These are phyloP conservation scores for Spheniscus humboldti DNA, from an alignment of 2,797 vertebrate genomes.

Conservation along the genomic window DNA sequence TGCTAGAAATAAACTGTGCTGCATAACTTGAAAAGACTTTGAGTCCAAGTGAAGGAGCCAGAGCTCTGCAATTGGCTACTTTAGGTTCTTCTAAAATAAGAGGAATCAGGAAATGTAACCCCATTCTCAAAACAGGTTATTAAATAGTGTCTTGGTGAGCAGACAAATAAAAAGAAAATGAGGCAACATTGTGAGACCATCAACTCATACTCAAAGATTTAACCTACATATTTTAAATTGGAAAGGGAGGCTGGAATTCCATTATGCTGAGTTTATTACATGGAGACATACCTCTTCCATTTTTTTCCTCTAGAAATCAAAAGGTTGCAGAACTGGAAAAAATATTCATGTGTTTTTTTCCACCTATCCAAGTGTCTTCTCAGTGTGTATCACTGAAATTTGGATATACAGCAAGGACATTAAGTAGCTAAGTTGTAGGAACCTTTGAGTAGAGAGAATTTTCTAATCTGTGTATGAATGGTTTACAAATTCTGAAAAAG, in stretches of 20 bases:
- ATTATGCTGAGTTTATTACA: not conserved
- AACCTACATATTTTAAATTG: not conserved
- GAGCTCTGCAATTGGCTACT: not conserved
- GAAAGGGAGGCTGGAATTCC: not conserved
- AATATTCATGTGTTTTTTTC: not conserved
- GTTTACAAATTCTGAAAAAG: not conserved
- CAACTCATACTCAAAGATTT: not conserved
- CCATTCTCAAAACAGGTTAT: not conserved
- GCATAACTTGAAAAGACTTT: not conserved
- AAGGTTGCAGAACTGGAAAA: not conserved
- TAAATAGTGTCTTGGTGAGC: not conserved
- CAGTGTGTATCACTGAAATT: not conserved
- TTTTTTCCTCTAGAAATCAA: not conserved
- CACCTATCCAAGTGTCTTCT: not conserved
- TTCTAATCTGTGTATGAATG: not conserved
- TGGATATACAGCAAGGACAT: not conserved
- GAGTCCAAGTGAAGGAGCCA: not conserved
- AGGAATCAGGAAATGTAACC: not conserved
- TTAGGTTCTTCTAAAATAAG: not conserved
- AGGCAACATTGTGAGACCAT: not conserved
- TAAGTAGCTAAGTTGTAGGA: not conserved
- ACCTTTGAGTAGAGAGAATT: not conserved
- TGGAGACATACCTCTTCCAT: rapidly evolving
- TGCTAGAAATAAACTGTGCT: not conserved
- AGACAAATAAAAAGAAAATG: not conserved